phyloP scores from a whole-genome alignment of 1,140 invertebrate genomes.

The Grapholita molesta region DNA sequence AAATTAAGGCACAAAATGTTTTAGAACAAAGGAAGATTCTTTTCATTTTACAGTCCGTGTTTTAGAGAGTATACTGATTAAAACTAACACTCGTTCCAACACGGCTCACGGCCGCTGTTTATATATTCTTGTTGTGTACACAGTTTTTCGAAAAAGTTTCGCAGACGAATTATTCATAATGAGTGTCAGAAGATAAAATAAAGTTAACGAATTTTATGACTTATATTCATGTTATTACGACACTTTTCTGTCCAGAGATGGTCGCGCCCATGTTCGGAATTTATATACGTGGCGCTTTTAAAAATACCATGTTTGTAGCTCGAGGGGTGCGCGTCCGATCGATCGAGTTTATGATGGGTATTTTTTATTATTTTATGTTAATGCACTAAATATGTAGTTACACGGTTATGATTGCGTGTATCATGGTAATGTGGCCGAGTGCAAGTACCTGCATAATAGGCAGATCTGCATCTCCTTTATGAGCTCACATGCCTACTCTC shows the following conservation, averaged over 20 bases:
- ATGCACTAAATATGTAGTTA: slow-evolving; percentile 47
- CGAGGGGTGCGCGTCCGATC: slow-evolving; percentile 51
- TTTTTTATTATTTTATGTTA: slow-evolving; percentile 64
- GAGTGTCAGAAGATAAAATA: slow-evolving; percentile 39
- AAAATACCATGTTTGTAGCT: slow-evolving; percentile 52
- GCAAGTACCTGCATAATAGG: background rate
- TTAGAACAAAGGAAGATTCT: background rate
- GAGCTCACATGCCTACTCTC: background rate
- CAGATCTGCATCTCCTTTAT: slow-evolving; percentile 6
- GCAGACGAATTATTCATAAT: slow-evolving; percentile 61
- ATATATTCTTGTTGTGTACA: slow-evolving; percentile 59
- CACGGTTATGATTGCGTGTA: slow-evolving; percentile 37
- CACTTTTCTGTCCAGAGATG: slow-evolving; percentile 43
- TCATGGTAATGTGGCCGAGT: slow-evolving; percentile 21
- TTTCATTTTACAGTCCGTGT: background rate
- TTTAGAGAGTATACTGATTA: background rate
- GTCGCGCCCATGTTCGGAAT: slow-evolving; percentile 45
- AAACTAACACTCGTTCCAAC: slow-evolving; percentile 21
- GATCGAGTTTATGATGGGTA: slow-evolving; percentile 56
- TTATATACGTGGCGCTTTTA: slow-evolving; percentile 46
- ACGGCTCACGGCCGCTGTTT: slow-evolving; percentile 40
- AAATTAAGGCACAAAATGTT: background rate
- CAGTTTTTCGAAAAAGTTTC: slow-evolving; percentile 55
- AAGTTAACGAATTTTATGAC: slow-evolving; percentile 45
- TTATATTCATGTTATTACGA: slow-evolving; percentile 51